A percentile compares a stretch with the other conserved stretches of the same genome.
Evolutionary conservation across 1,140 invertebrate species (phyloP).

Genomic region (Drosophila nigrodunni): DNA sequence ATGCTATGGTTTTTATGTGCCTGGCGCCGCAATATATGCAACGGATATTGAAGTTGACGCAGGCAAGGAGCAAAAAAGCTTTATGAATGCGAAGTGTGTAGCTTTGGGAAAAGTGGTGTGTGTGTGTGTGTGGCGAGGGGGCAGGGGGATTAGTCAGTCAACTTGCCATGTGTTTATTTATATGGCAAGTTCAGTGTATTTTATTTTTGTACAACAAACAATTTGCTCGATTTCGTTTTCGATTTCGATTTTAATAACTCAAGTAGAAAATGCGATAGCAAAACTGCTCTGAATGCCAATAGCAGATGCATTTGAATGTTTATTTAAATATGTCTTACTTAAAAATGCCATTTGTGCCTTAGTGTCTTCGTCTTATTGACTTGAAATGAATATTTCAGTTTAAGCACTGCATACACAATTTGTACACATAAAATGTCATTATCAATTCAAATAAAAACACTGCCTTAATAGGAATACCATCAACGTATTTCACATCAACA

Average conservation of each 20-base stretch:
- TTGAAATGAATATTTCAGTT: neutral
- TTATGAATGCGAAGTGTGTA: neutral
- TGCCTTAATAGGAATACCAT: too few relatives aligned
- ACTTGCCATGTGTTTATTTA: conserved; percentile 40
- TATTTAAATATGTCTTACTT: conserved; percentile 6
- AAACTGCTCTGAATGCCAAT: conserved; percentile 5
- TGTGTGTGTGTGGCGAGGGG: too few relatives aligned
- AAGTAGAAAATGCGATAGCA: conserved; percentile 16
- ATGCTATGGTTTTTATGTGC: conserved; percentile 53
- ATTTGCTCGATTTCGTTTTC: neutral
- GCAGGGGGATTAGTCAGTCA: conserved; percentile 29
- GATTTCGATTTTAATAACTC: conserved; percentile 38
- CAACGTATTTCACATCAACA: too few relatives aligned
- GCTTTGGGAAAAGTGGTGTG: too few relatives aligned
- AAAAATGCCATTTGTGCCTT: neutral
- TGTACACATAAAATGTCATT: too few relatives aligned
- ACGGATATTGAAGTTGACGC: conserved; percentile 25
- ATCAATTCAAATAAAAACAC: too few relatives aligned
- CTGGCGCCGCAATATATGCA: conserved; percentile 21
- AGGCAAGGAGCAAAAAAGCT: conserved; percentile 6
- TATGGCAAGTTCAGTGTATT: conserved; percentile 9
- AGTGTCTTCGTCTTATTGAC: neutral
- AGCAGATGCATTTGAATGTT: conserved; percentile 9
- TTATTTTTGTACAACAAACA: neutral
- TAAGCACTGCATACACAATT: neutral